These are phyloP conservation scores for Aurelia aurita DNA, from an alignment of 30 jellyfish, hydroid and myxozoan species.

Conservation along the genomic window DNA sequence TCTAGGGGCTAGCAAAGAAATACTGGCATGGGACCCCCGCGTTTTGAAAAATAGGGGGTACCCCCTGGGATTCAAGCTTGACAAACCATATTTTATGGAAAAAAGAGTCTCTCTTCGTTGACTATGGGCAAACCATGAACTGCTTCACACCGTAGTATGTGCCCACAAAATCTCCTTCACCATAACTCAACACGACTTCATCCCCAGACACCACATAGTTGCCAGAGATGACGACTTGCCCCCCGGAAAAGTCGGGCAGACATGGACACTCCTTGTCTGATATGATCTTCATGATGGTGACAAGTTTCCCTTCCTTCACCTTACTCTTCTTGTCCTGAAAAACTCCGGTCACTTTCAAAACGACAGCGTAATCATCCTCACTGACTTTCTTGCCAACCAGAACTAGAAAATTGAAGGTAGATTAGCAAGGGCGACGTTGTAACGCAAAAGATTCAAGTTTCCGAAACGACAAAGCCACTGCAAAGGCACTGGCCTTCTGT, in stretches of 20 bases:
- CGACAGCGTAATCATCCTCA: constrained; percentile 2
- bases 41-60: too few species aligned
- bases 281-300: not conserved
- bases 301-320: not conserved
- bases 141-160: constrained; percentile 46
- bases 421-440: not conserved
- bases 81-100: too few species aligned
- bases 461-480: not conserved
- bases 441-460: not conserved
- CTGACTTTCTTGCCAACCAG: constrained; percentile 31
- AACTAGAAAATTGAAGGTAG: constrained; percentile 9
- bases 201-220: not conserved
- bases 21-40: too few species aligned
- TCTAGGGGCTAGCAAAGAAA: too few species aligned
- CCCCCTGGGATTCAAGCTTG: too few species aligned
- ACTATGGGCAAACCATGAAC: not conserved
- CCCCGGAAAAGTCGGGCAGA: not conserved
- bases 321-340: constrained; percentile 27
- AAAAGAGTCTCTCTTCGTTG: too few species aligned
- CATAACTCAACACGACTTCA: not conserved
- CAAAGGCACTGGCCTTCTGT: too few species aligned
- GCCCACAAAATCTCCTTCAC: constrained; percentile 30
- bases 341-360: not conserved
- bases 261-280: constrained; percentile 21
- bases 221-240: constrained; percentile 37